phyloP scores from a whole-genome alignment of 2,113 vertebrate species.

The Pteropus alecto region DNA sequence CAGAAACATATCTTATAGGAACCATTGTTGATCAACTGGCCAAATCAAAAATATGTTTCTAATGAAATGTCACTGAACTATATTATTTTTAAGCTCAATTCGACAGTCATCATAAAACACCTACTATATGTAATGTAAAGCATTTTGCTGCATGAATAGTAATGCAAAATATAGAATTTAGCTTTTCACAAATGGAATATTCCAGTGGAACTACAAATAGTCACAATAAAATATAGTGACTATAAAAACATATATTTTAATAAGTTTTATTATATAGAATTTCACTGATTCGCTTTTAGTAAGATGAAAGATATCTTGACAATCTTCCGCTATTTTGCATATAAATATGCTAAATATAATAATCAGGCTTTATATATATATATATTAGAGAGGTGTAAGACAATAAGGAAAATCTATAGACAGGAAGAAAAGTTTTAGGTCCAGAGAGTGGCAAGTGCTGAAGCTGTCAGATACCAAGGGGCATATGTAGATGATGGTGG shows the following conservation, averaged over 20 bases:
- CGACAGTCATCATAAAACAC: background rate
- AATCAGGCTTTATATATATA: background rate
- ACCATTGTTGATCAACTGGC: background rate
- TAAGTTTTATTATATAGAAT: background rate
- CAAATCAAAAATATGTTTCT: background rate
- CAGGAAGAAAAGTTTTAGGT: background rate
- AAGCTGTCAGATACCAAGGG: background rate
- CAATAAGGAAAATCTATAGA: background rate
- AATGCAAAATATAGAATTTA: background rate
- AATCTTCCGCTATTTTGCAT: background rate
- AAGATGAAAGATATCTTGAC: background rate
- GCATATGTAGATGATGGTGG: background rate
- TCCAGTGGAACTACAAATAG: background rate
- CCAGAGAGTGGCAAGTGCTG: background rate
- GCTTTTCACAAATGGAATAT: background rate
- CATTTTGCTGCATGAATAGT: background rate
- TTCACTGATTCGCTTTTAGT: background rate
- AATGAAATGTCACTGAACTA: background rate
- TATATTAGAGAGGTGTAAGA: background rate
- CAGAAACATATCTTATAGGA: background rate
- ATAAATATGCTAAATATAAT: background rate
- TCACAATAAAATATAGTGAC: background rate
- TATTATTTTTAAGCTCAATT: background rate
- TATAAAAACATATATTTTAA: background rate
- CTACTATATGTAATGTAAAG: background rate